These are phyloP conservation scores for Hyposoter didymator DNA, from an alignment of 2,888 invertebrate species.

Conservation along the genomic window DNA sequence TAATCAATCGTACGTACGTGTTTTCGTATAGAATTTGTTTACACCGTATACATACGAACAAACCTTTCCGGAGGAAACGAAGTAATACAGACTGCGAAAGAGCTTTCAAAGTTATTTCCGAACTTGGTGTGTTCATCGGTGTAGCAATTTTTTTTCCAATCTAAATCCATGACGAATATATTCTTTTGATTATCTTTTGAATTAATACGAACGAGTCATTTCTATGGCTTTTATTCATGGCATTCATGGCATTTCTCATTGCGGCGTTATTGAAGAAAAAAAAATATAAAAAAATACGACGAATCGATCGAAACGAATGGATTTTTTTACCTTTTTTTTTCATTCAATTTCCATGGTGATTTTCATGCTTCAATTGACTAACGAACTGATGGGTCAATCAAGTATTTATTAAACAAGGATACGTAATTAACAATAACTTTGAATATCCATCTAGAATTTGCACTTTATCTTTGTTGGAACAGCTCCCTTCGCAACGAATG, in stretches of 20 bases:
- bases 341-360: too few relatives aligned
- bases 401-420: background rate
- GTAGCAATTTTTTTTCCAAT: background rate
- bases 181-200: too few relatives aligned
- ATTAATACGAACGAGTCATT: slow-evolving; percentile 5
- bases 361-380: too few relatives aligned
- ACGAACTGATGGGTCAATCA: background rate
- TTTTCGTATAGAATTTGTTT: background rate
- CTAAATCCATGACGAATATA: background rate
- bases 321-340: background rate
- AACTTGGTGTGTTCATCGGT: background rate
- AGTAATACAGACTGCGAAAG: background rate
- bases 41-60: background rate
- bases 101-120: background rate
- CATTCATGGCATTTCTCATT: background rate
- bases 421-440: background rate
- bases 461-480: background rate
- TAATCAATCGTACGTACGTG: slow-evolving; percentile 34
- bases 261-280: too few relatives aligned
- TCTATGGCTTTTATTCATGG: background rate
- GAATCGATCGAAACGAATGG: slow-evolving; percentile 8
- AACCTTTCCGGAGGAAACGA: background rate
- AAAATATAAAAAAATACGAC: slow-evolving; percentile 48
- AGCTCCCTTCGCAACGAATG: slow-evolving; percentile 78
- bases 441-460: background rate